Evolutionary conservation across 2,888 invertebrate genomes (phyloP).

Genomic region (Stramonita haemastoma): DNA sequence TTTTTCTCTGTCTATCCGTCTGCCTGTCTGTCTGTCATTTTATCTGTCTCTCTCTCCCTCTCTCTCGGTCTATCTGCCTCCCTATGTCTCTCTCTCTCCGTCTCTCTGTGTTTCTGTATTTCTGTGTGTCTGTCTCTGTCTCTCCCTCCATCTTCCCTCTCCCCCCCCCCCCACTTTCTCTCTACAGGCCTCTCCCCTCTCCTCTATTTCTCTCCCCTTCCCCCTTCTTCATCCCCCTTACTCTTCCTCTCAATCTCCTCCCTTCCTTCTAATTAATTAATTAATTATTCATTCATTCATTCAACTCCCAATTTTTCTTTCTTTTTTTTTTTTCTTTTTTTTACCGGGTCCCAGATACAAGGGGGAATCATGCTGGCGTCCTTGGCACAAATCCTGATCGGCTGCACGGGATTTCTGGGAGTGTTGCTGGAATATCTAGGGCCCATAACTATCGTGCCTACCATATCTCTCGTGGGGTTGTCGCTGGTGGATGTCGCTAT

Average conservation of each 20-base stretch:
- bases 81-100: background rate
- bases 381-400: conserved; percentile 61
- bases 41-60: background rate
- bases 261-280: no score
- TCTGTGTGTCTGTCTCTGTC: background rate
- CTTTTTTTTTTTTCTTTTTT: background rate
- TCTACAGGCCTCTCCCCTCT: background rate
- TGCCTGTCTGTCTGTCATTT: background rate
- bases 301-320: background rate
- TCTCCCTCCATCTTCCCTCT: background rate
- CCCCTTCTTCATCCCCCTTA: background rate
- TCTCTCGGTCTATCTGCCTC: background rate
- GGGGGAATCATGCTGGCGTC: conserved; percentile 68
- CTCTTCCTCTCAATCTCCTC: background rate
- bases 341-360: conserved; percentile 60
- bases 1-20: conserved; percentile 17
- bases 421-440: conserved; percentile 81
- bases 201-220: background rate
- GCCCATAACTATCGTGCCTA: conserved; percentile 90
- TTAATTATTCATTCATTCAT: background rate
- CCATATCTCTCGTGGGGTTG: conserved; percentile 89
- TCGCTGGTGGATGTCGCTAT: conserved; percentile 90
- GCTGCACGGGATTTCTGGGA: conserved; percentile 52
- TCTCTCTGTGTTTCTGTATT: background rate
- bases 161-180: background rate